These are phyloP conservation scores for Pristis pectinata DNA, from an alignment of 2,797 vertebrate genomes.

Conservation along the genomic window DNA sequence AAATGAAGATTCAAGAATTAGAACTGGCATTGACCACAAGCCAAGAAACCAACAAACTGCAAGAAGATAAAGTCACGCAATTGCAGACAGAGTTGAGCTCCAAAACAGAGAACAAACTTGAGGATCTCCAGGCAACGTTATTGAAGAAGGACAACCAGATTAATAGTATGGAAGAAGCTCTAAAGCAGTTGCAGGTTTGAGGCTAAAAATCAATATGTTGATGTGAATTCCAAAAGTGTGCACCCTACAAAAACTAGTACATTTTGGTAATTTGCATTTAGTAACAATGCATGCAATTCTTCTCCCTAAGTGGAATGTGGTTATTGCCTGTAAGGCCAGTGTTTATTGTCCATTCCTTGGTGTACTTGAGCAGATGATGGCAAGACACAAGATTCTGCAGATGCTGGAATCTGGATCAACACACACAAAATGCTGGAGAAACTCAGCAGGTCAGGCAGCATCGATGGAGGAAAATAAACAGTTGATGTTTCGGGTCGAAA, in stretches of 20 bases:
- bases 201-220: background rate
- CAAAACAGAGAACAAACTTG: constrained; percentile 33
- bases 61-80: constrained; percentile 55
- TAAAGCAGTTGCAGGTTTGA: background rate
- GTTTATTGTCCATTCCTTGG: no score
- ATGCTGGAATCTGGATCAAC: no score
- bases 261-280: background rate
- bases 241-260: background rate
- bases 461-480: no score
- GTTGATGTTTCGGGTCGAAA: no score
- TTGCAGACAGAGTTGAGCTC: constrained; percentile 62
- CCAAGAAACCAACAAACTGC: constrained; percentile 47
- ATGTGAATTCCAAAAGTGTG: background rate
- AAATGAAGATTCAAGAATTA: constrained; percentile 52
- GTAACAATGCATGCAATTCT: background rate
- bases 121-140: constrained; percentile 2
- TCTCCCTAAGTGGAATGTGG: no score
- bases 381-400: no score
- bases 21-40: constrained; percentile 52
- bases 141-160: constrained; percentile 14
- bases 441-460: no score
- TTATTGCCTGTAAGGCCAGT: no score
- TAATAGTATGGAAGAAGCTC: background rate
- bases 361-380: no score
- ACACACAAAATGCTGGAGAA: no score